Percentiles rank a stretch among this genome's conserved stretches.
phyloP scores from a whole-genome alignment of 2,888 invertebrate genomes.

The Sericinus montela region DNA sequence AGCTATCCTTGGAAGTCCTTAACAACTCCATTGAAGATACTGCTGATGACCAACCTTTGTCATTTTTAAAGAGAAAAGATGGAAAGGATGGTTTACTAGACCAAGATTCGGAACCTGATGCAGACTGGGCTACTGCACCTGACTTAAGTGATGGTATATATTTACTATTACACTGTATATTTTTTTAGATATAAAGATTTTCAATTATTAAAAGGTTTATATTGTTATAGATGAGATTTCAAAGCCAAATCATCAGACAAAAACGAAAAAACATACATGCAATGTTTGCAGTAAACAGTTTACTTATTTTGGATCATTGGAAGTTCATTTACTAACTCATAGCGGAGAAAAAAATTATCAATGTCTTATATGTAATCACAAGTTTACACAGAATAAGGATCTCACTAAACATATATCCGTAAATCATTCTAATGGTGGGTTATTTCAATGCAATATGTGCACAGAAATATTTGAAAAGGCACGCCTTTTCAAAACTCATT shows the following conservation, averaged over 20 bases:
- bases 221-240: slow-evolving; percentile 25
- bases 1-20: background rate
- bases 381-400: slow-evolving; percentile 50
- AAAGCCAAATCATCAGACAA: slow-evolving; percentile 21
- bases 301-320: slow-evolving; percentile 42
- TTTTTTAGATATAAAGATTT: background rate
- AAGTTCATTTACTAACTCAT: slow-evolving; percentile 43
- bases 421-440: slow-evolving; percentile 37
- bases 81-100: background rate
- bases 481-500: slow-evolving; percentile 49
- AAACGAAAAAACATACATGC: slow-evolving; percentile 37
- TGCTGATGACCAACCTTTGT: slow-evolving; percentile 31
- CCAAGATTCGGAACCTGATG: slow-evolving; percentile 9
- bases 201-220: background rate
- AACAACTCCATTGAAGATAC: slow-evolving; percentile 21
- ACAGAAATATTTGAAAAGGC: slow-evolving; percentile 46
- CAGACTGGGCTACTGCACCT: slow-evolving; percentile 21
- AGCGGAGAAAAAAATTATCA: slow-evolving; percentile 50
- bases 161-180: no score
- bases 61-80: slow-evolving; percentile 23
- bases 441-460: slow-evolving; percentile 52
- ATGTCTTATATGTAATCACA: slow-evolving; percentile 48
- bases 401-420: slow-evolving; percentile 50
- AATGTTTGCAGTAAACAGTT: slow-evolving; percentile 45
- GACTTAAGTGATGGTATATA: slow-evolving; percentile 20